Conservation (phyloP, 2,797 vertebrate species). For the Rhinophrynus dorsalis region DNA sequence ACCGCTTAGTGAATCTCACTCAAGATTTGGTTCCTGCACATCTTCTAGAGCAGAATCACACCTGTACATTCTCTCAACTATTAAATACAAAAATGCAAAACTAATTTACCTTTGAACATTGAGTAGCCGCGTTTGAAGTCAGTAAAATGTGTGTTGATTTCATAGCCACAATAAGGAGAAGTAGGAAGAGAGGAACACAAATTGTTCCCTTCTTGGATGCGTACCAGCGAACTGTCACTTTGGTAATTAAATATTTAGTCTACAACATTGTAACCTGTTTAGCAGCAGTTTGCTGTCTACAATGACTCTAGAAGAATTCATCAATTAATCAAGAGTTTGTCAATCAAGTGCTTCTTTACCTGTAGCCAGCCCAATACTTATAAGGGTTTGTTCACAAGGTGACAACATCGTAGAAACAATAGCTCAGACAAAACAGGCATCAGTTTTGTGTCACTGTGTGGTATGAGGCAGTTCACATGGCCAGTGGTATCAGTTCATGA, state of each 20-base stretch:
- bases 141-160: background rate
- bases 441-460: too few species aligned
- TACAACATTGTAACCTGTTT: background rate
- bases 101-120: background rate
- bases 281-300: slow-evolving; percentile 3
- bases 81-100: too few species aligned
- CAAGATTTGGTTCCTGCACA: too few species aligned
- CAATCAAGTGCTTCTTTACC: background rate
- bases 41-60: too few species aligned
- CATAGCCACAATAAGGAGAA: background rate
- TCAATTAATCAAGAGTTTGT: background rate
- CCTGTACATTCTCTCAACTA: too few species aligned
- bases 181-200: background rate
- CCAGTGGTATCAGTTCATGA: too few species aligned
- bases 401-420: too few species aligned
- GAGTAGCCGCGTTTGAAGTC: background rate
- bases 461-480: too few species aligned
- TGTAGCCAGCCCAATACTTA: too few species aligned
- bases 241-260: slow-evolving; percentile 12
- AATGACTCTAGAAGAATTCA: background rate
- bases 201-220: background rate
- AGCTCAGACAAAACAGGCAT: too few species aligned
- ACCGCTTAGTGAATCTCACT: too few species aligned
- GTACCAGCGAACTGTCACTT: background rate
- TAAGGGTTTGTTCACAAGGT: too few species aligned